Evolutionary conservation across 1,140 invertebrate genomes (phyloP), one percentile per base, ranked within the genome.

Genomic region (Pygmarrhopalites habei): DNA sequence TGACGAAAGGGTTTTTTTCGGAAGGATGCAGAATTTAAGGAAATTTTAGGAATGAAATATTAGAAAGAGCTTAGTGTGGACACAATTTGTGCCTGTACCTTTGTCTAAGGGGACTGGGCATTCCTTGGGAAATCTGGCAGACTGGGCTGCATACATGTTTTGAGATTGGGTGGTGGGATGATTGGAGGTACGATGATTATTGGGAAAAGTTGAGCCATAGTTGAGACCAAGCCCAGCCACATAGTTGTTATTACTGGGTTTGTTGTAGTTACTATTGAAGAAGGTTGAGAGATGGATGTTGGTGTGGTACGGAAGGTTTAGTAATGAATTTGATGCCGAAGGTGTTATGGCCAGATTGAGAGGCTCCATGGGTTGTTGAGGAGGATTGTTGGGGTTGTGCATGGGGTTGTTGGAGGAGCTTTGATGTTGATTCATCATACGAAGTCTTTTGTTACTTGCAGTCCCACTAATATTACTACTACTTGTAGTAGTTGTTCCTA

Each of bases 401-500:
- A 56, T 47, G 2, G 35, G 15, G 17, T n/a, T 49, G 28, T 56
- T 41, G 29, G 35, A 25, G 23, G 5, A 10, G 19, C 44, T 59
- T 32, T 61, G 52, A 28, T 57, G 52, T 52, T 66, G 65, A 59
- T 51, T 66, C 65, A 66, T 66, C 65, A 66, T 66, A 39, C 65
- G 53, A 2, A 66, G 60, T 53, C 65, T 49, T 47, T 66, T 66
- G 43, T 66, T 66, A 30, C 57, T 62, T 2, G 51, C 35, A 25
- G 52, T 58, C 30, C 52, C 35, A 57, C 41, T 28, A 15, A 5
- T 52, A 52, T 26, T 15, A 52, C 49, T 25, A 47, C 17, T 35
- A 15, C 32, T 35, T 7, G 5, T 35, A 35, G 5, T 35, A 35
- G n/a, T 35, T 35, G 15, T 35, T n/a, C 5, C n/a, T 25, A n/a